A percentile compares a stretch with the other conserved stretches of the same genome.
Conservation (phyloP, 2,888 invertebrate genomes). For the Mesorhabditis belari region DNA sequence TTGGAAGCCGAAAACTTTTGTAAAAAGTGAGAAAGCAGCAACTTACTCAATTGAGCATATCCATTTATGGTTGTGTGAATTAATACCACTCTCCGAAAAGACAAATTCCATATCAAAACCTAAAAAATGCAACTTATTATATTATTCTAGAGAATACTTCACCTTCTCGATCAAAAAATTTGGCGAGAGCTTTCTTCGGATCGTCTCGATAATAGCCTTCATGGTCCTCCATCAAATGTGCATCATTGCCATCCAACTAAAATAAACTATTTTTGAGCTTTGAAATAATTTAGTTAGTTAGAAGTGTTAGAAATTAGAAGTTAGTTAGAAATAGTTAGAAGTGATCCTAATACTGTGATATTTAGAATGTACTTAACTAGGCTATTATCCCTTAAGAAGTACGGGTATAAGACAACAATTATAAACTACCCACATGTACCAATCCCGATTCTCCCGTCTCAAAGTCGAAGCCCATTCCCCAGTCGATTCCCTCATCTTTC, state of each 20-base stretch:
- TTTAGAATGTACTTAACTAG: background rate
- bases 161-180: constrained; percentile 89
- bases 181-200: constrained; percentile 85
- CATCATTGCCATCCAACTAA: constrained; percentile 9
- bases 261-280: background rate
- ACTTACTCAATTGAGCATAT: constrained; percentile 66
- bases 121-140: too few species aligned
- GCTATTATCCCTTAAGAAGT: background rate
- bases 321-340: background rate
- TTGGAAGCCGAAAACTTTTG: constrained; percentile 18
- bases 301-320: background rate
- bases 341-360: background rate
- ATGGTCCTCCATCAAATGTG: constrained; percentile 55
- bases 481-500: constrained; percentile 67
- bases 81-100: constrained; percentile 75
- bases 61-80: constrained; percentile 68
- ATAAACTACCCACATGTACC: background rate
- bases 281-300: background rate
- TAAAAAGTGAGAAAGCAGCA: background rate
- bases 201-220: constrained; percentile 86
- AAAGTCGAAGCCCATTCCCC: constrained; percentile 73
- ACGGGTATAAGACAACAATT: background rate
- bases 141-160: too few species aligned
- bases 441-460: constrained; percentile 5
- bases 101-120: constrained; percentile 69